These are phyloP conservation scores for Spinibarbus caldwelli DNA, from an alignment of 2,797 vertebrate genomes.

Conservation along the genomic window DNA sequence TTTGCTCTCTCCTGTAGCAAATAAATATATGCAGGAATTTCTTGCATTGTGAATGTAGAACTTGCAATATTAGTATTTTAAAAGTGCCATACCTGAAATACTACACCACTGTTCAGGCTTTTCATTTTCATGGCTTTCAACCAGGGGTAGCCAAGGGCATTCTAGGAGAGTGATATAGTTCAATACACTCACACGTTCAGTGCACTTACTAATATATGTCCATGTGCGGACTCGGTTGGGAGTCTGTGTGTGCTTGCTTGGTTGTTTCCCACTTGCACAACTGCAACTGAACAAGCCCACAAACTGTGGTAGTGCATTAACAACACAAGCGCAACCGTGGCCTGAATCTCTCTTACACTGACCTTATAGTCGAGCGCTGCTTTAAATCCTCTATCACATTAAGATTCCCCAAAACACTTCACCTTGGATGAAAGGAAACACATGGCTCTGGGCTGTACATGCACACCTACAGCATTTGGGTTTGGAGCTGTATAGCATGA, in stretches of 20 bases:
- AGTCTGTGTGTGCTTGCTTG: background rate
- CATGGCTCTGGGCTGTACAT: slow-evolving; percentile 3
- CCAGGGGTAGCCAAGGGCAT: background rate
- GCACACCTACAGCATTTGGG: background rate
- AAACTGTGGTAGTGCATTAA: background rate
- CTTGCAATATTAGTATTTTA: background rate
- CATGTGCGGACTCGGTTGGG: background rate
- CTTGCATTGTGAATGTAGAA: background rate
- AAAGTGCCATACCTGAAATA: background rate
- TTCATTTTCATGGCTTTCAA: background rate
- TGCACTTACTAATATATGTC: background rate
- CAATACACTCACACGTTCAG: background rate
- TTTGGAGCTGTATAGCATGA: slow-evolving; percentile 9
- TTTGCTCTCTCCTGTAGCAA: background rate
- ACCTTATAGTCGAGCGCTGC: background rate
- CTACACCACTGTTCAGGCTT: background rate
- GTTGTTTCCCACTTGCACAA: background rate
- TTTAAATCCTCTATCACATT: background rate
- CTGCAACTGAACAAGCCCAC: background rate
- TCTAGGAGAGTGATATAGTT: background rate
- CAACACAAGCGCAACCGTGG: background rate
- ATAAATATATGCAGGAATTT: background rate
- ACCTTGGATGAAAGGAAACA: background rate
- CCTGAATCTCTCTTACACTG: background rate
- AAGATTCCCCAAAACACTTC: slow-evolving; percentile 6